phyloP scores from a whole-genome alignment of 1,140 invertebrate genomes.

The Elymnias hypermnestra region DNA sequence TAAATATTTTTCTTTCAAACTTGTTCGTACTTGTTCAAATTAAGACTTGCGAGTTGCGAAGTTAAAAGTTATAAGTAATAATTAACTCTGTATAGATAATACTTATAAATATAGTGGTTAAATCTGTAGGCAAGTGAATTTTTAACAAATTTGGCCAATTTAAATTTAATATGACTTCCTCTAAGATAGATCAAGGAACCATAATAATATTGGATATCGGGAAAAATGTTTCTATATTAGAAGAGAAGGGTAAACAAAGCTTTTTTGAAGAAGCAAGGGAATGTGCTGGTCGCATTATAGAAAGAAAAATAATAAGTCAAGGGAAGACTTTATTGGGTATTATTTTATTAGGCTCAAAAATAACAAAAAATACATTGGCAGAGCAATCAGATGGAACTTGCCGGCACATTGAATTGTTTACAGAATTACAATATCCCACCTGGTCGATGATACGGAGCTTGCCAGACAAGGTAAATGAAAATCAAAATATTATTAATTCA shows the following conservation, averaged over 20 bases:
- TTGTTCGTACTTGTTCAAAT: too few relatives aligned
- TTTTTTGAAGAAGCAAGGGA: slow-evolving; percentile 56
- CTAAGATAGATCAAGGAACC: slow-evolving; percentile 52
- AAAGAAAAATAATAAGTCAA: slow-evolving; percentile 67
- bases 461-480: slow-evolving; percentile 52
- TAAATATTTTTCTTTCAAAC: too few relatives aligned
- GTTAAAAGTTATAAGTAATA: too few relatives aligned
- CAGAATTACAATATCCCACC: slow-evolving; percentile 41
- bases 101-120: too few relatives aligned
- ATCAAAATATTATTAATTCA: too few relatives aligned
- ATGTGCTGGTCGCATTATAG: slow-evolving; percentile 52
- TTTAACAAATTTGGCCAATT: too few relatives aligned
- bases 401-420: slow-evolving; percentile 42
- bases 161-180: slow-evolving; percentile 48
- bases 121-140: too few relatives aligned
- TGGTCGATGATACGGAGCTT: slow-evolving; percentile 61
- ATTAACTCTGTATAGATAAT: too few relatives aligned
- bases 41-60: too few relatives aligned
- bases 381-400: slow-evolving; percentile 34
- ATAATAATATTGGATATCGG: slow-evolving; percentile 66
- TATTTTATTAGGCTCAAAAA: slow-evolving; percentile 57
- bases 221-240: slow-evolving; percentile 35
- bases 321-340: slow-evolving; percentile 54
- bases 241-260: slow-evolving; percentile 41
- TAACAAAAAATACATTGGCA: slow-evolving; percentile 51